Percentiles rank a stretch among this genome's conserved stretches.
Conservation (phyloP, 2,113 vertebrate genomes). For the Prolemur simus region DNA sequence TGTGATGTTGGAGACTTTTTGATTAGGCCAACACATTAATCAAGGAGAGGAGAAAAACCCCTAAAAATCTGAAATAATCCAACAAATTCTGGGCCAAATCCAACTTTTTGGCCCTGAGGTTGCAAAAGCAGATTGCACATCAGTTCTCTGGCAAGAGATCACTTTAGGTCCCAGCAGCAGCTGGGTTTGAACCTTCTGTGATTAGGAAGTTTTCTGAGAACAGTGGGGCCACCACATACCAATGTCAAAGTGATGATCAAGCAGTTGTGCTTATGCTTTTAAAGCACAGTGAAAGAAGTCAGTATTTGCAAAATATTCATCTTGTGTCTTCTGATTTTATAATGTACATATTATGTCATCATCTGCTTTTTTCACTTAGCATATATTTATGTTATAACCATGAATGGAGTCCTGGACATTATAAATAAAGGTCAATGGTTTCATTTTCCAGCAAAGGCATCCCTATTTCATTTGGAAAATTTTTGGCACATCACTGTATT, state of each 20-base stretch:
- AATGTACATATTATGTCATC: not conserved
- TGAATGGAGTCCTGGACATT: not conserved
- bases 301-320: not conserved
- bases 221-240: not conserved
- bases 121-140: conserved; percentile 52
- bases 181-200: not conserved
- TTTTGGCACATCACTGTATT: not conserved
- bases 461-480: not conserved
- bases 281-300: not conserved
- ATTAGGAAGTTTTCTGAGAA: conserved; percentile 30
- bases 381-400: not conserved
- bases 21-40: conserved; percentile 51
- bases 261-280: not conserved
- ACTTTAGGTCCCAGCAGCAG: not conserved
- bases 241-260: not conserved
- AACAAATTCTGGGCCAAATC: conserved; percentile 55
- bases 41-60: conserved; percentile 54
- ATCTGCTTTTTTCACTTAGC: not conserved
- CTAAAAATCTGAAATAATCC: conserved; percentile 75
- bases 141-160: not conserved
- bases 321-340: not conserved
- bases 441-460: not conserved
- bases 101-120: conserved; percentile 15
- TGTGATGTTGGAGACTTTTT: conserved; percentile 24
- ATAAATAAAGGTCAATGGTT: not conserved